Evolutionary conservation across 2,113 vertebrate species (phyloP), one percentile per base, ranked within the genome.

Genomic region (Callaeas wilsoni): DNA sequence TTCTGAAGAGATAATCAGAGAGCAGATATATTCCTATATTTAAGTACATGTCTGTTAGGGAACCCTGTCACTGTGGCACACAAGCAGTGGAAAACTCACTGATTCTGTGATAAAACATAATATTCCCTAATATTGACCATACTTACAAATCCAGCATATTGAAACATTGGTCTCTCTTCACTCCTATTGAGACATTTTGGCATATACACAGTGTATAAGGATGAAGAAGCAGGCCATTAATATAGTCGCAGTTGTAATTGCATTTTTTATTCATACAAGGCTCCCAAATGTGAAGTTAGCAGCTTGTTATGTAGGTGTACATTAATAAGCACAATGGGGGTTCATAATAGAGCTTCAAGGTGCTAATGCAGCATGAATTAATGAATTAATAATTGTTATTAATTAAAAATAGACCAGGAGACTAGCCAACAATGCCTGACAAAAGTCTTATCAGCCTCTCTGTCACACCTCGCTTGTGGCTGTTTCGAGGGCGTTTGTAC

Each of bases 371-470:
- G 27, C 75, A 87, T 62, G 74, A 96, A 94, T 93, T 94, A 62
- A 95, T 96, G 67, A 96, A 94, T 87, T 96, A 89, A 83, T 90
- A 96, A 95, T 87, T 90, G 27, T 7, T 62, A 89, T 89, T 83
- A 94, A 94, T 95, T 94, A 85, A 95, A 83, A 85, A 64, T 56
- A 57, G 57, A 77, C 49, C 12, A 57, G 37, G 50, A 82, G 82
- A 75, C 57, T 53, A 85, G 49, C 49, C 65, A 87, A 52, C 29
- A 89, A 55, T 53, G 74, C 76, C 80, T 79, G 75, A 91, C 37
- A 80, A 82, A 91, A 79, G 5, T 35, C 46, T 85, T 22, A 50
- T 25, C 56, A 81, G 37, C 32, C 39, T 59, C 22, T 70, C 25
- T 56, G 41, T 53, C 70, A 52, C 41, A 56, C 32, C 20, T 44